These are phyloP conservation scores for Ammospiza maritima DNA, from an alignment of 2,797 vertebrate species.

Conservation along the genomic window DNA sequence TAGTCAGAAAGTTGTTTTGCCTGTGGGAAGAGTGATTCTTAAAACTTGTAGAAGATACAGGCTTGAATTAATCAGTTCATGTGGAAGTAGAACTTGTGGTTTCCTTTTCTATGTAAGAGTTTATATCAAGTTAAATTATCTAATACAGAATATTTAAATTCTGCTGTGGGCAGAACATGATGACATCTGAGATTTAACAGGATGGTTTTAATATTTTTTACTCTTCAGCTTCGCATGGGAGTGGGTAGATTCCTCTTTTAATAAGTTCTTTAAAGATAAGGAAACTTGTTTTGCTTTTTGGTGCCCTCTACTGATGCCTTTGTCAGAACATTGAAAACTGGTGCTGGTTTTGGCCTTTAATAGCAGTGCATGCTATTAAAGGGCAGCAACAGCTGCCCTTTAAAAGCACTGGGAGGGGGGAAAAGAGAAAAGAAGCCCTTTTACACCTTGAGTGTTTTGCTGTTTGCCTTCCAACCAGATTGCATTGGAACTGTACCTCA, in stretches of 20 bases:
- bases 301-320: not conserved
- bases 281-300: not conserved
- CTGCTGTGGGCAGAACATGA: not conserved
- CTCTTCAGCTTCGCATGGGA: not conserved
- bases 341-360: not conserved
- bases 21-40: not conserved
- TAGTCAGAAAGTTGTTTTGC: not conserved
- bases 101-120: not conserved
- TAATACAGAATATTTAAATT: rapidly evolving
- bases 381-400: not conserved
- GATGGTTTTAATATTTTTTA: not conserved
- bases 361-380: not conserved
- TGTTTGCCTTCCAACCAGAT: not conserved
- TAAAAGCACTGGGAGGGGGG: not conserved
- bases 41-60: not conserved
- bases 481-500: not conserved
- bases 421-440: not conserved
- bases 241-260: not conserved
- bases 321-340: not conserved
- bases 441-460: not conserved
- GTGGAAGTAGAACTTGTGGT: not conserved
- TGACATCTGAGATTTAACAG: not conserved
- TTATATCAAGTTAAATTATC: not conserved
- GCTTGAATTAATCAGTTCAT: not conserved
- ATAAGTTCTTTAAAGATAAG: not conserved